These are phyloP conservation scores for Drosophila mayri DNA, from an alignment of 1,140 invertebrate genomes.

Conservation along the genomic window DNA sequence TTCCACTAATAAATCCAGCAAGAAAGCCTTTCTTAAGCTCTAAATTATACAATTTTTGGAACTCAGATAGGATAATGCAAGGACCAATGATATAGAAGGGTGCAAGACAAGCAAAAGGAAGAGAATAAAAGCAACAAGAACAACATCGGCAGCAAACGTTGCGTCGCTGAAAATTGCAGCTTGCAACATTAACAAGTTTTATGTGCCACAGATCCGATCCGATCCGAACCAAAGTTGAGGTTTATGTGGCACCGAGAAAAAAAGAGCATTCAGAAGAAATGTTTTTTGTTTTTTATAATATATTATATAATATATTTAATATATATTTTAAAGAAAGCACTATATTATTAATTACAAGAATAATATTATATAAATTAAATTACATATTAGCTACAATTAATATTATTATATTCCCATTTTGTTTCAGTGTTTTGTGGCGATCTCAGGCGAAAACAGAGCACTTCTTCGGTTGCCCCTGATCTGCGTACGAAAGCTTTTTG, in stretches of 20 bases:
- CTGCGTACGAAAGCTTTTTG: slow-evolving; percentile 38
- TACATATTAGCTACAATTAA: neutral
- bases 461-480: slow-evolving; percentile 22
- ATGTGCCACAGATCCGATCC: slow-evolving; percentile 47
- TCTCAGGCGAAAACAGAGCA: slow-evolving; percentile 8
- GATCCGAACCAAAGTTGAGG: slow-evolving; percentile 23
- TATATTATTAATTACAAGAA: no score
- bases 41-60: neutral
- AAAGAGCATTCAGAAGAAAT: neutral
- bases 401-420: neutral
- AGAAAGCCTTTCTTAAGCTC: neutral
- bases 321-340: no score
- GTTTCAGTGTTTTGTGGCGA: neutral
- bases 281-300: neutral
- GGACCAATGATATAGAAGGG: neutral
- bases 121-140: slow-evolving; percentile 14
- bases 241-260: slow-evolving; percentile 17
- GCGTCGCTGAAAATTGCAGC: slow-evolving; percentile 61
- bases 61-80: neutral
- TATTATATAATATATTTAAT: no score
- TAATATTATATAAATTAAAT: no score
- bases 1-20: neutral
- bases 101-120: slow-evolving; percentile 35
- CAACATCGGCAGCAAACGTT: slow-evolving; percentile 11
- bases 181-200: slow-evolving; percentile 79